Conservation (phyloP, 1,140 invertebrate genomes). For the Bathynomus jamesi region DNA sequence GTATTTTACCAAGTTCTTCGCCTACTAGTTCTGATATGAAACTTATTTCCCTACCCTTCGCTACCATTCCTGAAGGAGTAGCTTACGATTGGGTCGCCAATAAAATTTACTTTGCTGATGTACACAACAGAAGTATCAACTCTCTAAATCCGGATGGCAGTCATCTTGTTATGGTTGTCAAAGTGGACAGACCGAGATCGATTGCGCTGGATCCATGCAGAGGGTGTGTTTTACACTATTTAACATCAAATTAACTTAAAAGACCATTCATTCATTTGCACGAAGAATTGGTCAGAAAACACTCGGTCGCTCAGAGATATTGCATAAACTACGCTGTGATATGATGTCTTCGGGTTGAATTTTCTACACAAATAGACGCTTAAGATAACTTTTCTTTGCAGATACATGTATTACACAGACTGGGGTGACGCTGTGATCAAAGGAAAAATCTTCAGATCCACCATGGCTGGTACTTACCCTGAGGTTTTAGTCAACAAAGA, state of each 20-base stretch:
- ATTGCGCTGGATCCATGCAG: slow-evolving; percentile 96
- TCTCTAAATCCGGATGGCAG: slow-evolving; percentile 85
- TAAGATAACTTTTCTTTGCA: slow-evolving; percentile 1
- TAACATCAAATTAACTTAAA: slow-evolving; percentile 35
- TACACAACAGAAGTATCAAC: slow-evolving; percentile 86
- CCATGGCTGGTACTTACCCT: slow-evolving; percentile 92
- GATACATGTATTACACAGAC: slow-evolving; percentile 39
- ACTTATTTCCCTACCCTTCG: background rate
- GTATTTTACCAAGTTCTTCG: slow-evolving; percentile 56
- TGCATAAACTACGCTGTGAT: too few relatives aligned
- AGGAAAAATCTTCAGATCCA: slow-evolving; percentile 88
- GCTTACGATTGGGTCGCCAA: slow-evolving; percentile 95
- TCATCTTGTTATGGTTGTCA: slow-evolving; percentile 84
- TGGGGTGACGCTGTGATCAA: slow-evolving; percentile 76
- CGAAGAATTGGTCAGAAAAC: background rate
- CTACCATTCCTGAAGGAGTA: slow-evolving; percentile 70
- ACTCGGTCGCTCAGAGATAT: too few relatives aligned
- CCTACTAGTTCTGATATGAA: slow-evolving; percentile 34
- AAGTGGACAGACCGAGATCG: slow-evolving; percentile 84
- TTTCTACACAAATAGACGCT: background rate
- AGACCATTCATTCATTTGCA: background rate
- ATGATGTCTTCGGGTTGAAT: too few relatives aligned
- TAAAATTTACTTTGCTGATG: slow-evolving; percentile 96
- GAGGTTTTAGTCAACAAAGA: slow-evolving; percentile 81
- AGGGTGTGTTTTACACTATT: slow-evolving; percentile 52